Evolutionary conservation across 2,797 vertebrate species (phyloP).

Genomic region (Pteronotus mesoamericanus): DNA sequence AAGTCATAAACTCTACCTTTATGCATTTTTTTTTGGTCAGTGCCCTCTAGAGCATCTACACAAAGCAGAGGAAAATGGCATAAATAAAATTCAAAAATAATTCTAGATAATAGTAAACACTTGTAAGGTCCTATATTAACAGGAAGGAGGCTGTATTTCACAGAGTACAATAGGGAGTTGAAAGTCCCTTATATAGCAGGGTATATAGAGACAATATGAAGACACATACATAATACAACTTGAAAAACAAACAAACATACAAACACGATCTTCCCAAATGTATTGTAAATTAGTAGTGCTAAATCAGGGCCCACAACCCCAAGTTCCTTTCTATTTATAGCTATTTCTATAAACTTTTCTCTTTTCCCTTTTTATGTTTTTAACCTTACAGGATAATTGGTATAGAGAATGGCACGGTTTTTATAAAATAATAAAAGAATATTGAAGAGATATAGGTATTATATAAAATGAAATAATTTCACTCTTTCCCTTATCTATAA

Average conservation of each 20-base stretch:
- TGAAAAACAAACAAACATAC: not conserved
- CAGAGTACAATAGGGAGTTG: not conserved
- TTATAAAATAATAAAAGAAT: not conserved
- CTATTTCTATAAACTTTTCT: not conserved
- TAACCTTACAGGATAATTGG: not conserved
- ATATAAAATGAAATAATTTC: not conserved
- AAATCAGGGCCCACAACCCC: not conserved
- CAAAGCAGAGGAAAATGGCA: not conserved
- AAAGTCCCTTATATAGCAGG: not conserved
- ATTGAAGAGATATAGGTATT: not conserved
- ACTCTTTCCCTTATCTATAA: constrained; percentile 10
- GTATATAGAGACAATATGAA: not conserved
- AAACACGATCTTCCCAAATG: not conserved
- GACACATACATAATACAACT: not conserved
- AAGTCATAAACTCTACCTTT: not conserved
- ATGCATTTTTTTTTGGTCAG: not conserved
- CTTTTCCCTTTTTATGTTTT: not conserved
- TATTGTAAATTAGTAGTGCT: not conserved
- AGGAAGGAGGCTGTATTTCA: not conserved
- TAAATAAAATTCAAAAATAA: not conserved
- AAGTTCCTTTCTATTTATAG: not conserved
- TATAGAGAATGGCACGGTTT: not conserved
- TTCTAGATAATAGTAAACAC: not conserved
- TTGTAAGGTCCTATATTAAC: not conserved
- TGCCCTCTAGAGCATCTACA: not conserved